A percentile compares a stretch with the other conserved stretches of the same genome.
These are phyloP conservation scores for Triplophysa tibetana DNA, from an alignment of 2,113 vertebrate species.

Conservation along the genomic window DNA sequence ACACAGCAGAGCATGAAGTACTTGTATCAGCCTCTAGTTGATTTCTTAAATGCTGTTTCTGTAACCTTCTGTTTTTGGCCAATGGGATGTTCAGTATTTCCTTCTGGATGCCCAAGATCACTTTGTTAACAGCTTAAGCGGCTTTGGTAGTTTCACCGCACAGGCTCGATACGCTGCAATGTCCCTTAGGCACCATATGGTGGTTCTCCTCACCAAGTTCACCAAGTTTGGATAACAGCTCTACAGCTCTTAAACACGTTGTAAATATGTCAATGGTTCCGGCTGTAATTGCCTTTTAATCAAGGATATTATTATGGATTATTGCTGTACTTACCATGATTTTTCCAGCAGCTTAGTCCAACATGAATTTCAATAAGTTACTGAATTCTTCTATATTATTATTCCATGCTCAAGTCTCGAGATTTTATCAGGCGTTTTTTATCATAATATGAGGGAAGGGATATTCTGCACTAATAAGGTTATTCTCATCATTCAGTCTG, in stretches of 20 bases:
- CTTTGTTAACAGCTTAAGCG: not conserved
- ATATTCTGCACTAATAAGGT: not conserved
- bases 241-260: not conserved
- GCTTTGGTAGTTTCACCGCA: not conserved
- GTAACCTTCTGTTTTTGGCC: not conserved
- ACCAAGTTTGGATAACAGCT: too few relatives aligned
- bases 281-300: conserved; percentile 5
- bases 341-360: too few relatives aligned
- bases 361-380: too few relatives aligned
- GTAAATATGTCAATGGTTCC: not conserved
- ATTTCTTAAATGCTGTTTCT: not conserved
- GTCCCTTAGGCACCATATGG: not conserved
- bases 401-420: too few relatives aligned
- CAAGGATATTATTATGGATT: not conserved
- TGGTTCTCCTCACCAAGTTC: not conserved
- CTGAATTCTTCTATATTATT: too few relatives aligned
- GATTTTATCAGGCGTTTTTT: not conserved
- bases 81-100: not conserved
- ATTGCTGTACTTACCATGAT: not conserved
- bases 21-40: too few relatives aligned
- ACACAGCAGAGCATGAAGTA: too few relatives aligned
- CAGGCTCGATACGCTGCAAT: not conserved
- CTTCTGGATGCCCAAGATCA: not conserved
- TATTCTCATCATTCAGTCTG: not conserved
- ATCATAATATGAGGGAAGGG: not conserved